These are phyloP conservation scores for Parazoanthus atlanticus DNA, from an alignment of 92 coral and sea anemone genomes.

Conservation along the genomic window DNA sequence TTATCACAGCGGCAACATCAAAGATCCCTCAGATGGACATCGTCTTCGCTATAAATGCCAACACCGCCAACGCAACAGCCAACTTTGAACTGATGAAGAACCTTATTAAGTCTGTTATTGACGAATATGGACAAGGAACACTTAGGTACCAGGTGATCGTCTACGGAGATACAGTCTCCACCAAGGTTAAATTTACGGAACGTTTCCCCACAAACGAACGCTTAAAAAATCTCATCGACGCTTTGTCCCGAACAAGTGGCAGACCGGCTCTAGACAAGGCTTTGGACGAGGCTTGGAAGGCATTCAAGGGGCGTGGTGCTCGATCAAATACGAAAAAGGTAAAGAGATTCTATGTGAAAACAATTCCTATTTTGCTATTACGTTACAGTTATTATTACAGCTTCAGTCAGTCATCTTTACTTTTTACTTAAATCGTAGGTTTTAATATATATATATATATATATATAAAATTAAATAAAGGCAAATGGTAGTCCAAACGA, in stretches of 20 bases:
- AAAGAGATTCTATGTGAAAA: background rate
- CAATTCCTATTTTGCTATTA: background rate
- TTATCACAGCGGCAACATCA: background rate
- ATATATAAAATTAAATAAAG: too few relatives aligned
- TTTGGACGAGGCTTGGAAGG: constrained; percentile 14
- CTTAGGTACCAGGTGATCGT: constrained; percentile 13
- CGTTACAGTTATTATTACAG: too few relatives aligned
- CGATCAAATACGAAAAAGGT: background rate
- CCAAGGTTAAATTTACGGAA: background rate
- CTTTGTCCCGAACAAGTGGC: constrained; percentile 16
- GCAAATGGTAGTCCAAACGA: too few relatives aligned
- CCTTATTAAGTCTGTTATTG: constrained; percentile 28
- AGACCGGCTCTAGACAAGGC: constrained; percentile 28
- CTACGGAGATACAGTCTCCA: constrained; percentile 13
- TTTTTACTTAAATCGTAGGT: too few relatives aligned
- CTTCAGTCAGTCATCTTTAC: background rate
- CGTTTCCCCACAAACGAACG: constrained; percentile 28
- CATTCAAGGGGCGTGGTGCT: constrained; percentile 7
- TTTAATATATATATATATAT: too few relatives aligned
- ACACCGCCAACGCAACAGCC: constrained; percentile 19
- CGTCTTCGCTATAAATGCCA: constrained; percentile 49
- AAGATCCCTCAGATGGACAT: constrained; percentile 40
- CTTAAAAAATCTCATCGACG: constrained; percentile 7
- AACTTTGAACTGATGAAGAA: constrained; percentile 45
- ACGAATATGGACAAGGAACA: constrained; percentile 17